Evolutionary conservation across 2,113 vertebrate species (phyloP).

Genomic region (Parotia lawesii): DNA sequence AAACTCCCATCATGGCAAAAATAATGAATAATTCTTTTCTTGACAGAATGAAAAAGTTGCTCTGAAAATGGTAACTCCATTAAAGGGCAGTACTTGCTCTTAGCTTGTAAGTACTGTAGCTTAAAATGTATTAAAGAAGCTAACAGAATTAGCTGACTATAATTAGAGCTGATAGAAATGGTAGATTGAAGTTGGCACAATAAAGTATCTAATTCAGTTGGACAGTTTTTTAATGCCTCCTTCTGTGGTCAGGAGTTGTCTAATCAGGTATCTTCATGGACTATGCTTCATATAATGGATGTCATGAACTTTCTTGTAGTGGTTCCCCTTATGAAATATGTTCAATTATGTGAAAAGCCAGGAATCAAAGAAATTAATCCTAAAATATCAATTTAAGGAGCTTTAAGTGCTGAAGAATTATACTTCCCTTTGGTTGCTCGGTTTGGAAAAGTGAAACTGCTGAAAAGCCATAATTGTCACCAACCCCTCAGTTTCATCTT

Average conservation of each 20-base stretch:
- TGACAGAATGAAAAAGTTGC: slow-evolving; percentile 3
- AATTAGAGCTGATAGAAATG: slow-evolving; percentile 59
- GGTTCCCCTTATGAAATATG: neutral
- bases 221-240: neutral
- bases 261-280: neutral
- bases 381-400: slow-evolving; percentile 1
- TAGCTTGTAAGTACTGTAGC: slow-evolving; percentile 26
- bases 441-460: neutral
- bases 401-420: neutral
- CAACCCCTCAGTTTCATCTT: neutral
- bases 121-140: slow-evolving; percentile 68
- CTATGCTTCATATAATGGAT: neutral
- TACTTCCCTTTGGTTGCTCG: neutral
- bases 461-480: neutral
- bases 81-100: slow-evolving; percentile 14
- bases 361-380: slow-evolving; percentile 27
- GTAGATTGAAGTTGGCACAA: slow-evolving; percentile 41
- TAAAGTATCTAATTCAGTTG: slow-evolving; percentile 21
- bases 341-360: neutral
- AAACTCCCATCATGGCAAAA: neutral
- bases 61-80: slow-evolving; percentile 37
- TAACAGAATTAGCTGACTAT: slow-evolving; percentile 70
- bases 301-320: neutral
- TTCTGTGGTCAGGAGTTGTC: slow-evolving; percentile 1
- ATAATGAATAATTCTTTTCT: slow-evolving; percentile 40